These are phyloP conservation scores for Amphiprion ocellaris DNA, from an alignment of 2,113 vertebrate species.

Conservation along the genomic window DNA sequence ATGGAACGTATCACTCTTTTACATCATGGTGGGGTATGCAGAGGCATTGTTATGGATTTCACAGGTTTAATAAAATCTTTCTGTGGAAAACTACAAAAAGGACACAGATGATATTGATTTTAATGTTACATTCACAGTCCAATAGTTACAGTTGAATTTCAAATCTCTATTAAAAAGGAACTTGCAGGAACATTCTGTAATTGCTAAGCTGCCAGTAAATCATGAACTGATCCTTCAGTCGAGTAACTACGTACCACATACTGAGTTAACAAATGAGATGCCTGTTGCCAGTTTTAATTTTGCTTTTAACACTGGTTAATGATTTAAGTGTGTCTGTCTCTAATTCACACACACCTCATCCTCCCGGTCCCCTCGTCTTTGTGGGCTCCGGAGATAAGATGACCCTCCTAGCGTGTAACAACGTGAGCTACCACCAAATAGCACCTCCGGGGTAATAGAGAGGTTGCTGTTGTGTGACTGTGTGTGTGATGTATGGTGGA, in stretches of 20 bases:
- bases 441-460: constrained; percentile 63
- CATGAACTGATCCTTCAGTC: background rate
- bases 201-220: background rate
- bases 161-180: background rate
- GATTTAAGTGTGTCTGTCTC: constrained; percentile 7
- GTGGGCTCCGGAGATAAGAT: constrained; percentile 46
- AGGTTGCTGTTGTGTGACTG: constrained; percentile 54
- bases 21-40: constrained; percentile 1
- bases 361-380: constrained; percentile 34
- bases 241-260: background rate
- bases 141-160: too few species aligned
- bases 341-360: background rate
- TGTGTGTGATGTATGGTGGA: constrained; percentile 52
- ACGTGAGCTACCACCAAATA: constrained; percentile 68
- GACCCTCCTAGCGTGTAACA: constrained; percentile 66
- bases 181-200: background rate
- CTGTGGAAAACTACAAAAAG: background rate
- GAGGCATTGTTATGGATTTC: background rate
- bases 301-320: constrained; percentile 22
- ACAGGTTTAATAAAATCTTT: background rate
- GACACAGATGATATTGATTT: background rate
- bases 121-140: background rate
- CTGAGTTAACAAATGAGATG: constrained; percentile 20
- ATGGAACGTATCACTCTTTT: background rate
- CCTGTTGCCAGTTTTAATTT: constrained; percentile 17